These are phyloP conservation scores for Gymnoscopelus microlampas DNA, from an alignment of 2,797 vertebrate species.

Conservation along the genomic window DNA sequence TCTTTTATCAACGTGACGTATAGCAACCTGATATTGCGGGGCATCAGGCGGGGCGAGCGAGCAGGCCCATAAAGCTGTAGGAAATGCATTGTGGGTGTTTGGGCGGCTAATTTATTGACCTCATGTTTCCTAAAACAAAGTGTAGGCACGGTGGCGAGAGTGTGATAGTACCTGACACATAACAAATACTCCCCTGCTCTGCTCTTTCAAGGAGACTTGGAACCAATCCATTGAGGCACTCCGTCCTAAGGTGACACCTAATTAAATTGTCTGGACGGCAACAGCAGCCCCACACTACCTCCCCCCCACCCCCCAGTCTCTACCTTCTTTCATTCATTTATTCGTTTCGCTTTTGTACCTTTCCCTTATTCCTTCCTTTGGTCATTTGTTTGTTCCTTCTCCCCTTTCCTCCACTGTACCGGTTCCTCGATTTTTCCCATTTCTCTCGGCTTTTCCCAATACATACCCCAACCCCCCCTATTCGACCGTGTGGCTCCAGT, in stretches of 20 bases:
- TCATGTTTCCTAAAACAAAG: slow-evolving; percentile 77
- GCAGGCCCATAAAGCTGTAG: slow-evolving; percentile 44
- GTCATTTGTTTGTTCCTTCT: neutral
- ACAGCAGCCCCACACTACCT: slow-evolving; percentile 45
- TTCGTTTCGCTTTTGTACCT: slow-evolving; percentile 2
- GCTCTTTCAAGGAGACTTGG: slow-evolving; percentile 84
- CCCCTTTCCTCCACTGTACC: slow-evolving; percentile 1
- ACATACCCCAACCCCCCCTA: slow-evolving; percentile 21
- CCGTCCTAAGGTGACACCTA: slow-evolving; percentile 83
- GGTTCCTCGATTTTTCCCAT: slow-evolving; percentile 38
- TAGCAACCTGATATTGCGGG: slow-evolving; percentile 40
- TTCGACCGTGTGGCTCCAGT: slow-evolving; percentile 17
- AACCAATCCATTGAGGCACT: slow-evolving; percentile 77
- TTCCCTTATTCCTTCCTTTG: neutral
- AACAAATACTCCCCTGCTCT: slow-evolving; percentile 79
- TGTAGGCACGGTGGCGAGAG: slow-evolving; percentile 56
- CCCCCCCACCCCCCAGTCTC: slow-evolving; percentile 44
- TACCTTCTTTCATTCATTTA: slow-evolving; percentile 32
- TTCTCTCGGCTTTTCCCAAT: slow-evolving; percentile 27
- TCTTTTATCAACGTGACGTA: slow-evolving; percentile 23
- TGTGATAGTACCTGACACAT: slow-evolving; percentile 75
- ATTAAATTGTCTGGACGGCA: slow-evolving; percentile 83
- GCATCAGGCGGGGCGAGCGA: slow-evolving; percentile 27
- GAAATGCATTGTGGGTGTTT: slow-evolving; percentile 58
- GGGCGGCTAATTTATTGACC: slow-evolving; percentile 71